Conservation (phyloP, 2,888 invertebrate genomes). For the Drosophila birchii region DNA sequence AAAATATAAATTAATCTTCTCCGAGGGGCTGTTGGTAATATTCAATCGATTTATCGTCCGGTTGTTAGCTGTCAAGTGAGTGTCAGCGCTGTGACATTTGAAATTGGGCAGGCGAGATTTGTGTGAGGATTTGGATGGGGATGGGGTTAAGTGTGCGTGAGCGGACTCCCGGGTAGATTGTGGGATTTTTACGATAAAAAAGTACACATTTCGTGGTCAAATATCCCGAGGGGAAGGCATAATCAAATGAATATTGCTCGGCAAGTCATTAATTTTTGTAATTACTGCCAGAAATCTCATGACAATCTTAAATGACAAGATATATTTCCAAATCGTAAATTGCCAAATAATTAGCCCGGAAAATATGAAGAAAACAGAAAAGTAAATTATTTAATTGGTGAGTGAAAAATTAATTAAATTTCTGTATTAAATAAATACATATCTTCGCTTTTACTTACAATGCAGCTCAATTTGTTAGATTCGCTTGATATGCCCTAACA, state of each 20-base stretch:
- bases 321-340: too few species aligned
- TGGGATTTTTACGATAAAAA: constrained; percentile 36
- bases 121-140: constrained; percentile 24
- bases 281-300: too few species aligned
- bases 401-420: too few species aligned
- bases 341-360: too few species aligned
- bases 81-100: constrained; percentile 73
- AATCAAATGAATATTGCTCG: constrained; percentile 1
- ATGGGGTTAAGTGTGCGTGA: constrained; percentile 58
- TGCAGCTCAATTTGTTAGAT: too few species aligned
- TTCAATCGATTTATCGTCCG: constrained; percentile 75
- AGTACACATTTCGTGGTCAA: constrained; percentile 27
- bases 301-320: too few species aligned
- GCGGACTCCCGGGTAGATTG: constrained; percentile 31
- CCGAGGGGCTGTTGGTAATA: constrained; percentile 51
- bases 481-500: neutral
- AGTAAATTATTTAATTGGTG: too few species aligned
- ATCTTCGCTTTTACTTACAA: too few species aligned
- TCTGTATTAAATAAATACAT: too few species aligned
- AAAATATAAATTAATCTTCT: constrained; percentile 67
- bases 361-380: too few species aligned
- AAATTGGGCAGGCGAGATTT: constrained; percentile 75
- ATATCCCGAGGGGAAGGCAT: neutral
- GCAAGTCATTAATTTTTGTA: constrained; percentile 9
- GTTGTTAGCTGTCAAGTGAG: constrained; percentile 76